A percentile compares a stretch with the other conserved stretches of the same genome.
These are phyloP conservation scores for Sebastes paucispinis DNA, from an alignment of 2,797 vertebrate genomes.

Conservation along the genomic window DNA sequence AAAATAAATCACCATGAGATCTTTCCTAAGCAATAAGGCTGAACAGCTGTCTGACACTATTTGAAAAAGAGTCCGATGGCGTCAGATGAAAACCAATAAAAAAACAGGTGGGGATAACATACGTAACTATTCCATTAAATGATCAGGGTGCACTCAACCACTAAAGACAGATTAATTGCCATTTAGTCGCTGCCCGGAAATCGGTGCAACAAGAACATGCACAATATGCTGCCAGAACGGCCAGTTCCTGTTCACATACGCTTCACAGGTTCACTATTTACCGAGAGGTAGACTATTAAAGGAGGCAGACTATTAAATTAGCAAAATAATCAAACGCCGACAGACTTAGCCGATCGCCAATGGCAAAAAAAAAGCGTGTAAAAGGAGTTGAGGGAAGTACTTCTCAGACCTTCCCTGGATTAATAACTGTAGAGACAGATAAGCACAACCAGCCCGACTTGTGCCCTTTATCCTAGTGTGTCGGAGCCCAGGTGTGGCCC, in stretches of 20 bases:
- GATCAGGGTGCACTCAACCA: not conserved
- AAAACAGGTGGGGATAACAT: no score
- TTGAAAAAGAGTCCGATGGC: no score
- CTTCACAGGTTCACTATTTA: no score
- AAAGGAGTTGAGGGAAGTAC: not conserved
- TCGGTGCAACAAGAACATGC: not conserved
- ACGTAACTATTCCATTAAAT: no score
- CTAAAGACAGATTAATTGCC: not conserved
- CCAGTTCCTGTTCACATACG: no score
- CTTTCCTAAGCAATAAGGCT: not conserved
- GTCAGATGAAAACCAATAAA: no score
- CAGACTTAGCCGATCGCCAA: no score
- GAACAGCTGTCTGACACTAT: not conserved
- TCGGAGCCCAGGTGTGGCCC: slow-evolving; percentile 60
- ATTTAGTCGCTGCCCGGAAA: not conserved
- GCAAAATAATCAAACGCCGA: no score
- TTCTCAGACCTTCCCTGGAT: slow-evolving; percentile 7
- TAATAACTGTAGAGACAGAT: slow-evolving; percentile 11
- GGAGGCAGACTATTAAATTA: no score
- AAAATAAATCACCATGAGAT: not conserved
- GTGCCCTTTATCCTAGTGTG: slow-evolving; percentile 33
- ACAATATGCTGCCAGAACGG: not conserved
- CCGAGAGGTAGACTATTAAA: no score
- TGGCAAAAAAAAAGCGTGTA: not conserved
- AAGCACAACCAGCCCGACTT: slow-evolving; percentile 10